phyloP scores from a whole-genome alignment of 53 echinoderm and acorn worm species.

The Holothuria scabra region DNA sequence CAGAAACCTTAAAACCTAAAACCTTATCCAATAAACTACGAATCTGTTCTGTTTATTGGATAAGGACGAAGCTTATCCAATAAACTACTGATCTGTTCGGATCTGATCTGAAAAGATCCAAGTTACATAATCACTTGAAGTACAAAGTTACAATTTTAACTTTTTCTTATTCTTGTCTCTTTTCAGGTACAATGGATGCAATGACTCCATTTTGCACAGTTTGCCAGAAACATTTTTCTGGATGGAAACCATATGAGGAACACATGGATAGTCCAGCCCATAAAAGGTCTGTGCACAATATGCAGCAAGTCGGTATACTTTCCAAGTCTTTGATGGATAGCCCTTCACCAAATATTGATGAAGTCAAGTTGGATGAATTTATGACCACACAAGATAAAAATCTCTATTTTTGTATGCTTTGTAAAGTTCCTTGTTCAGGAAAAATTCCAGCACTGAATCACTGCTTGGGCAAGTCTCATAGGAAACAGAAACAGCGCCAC shows the following conservation, averaged over 20 bases:
- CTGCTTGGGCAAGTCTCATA: slow-evolving; percentile 4
- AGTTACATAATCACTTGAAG: no score
- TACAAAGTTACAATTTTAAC: no score
- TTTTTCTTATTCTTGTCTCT: not conserved
- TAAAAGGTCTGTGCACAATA: not conserved
- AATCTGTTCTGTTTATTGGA: no score
- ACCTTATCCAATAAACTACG: no score
- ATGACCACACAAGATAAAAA: slow-evolving; percentile 28
- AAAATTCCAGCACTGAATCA: slow-evolving; percentile 17
- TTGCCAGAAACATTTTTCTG: slow-evolving; percentile 16
- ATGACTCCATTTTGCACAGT: not conserved
- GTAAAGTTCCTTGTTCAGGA: slow-evolving; percentile 27
- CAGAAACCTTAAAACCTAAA: no score
- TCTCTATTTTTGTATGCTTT: slow-evolving; percentile 15
- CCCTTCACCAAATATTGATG: not conserved
- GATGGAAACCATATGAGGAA: not conserved
- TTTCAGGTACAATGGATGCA: not conserved
- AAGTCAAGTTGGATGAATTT: not conserved
- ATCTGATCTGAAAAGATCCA: no score
- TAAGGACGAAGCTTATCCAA: no score
- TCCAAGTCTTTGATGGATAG: not conserved
- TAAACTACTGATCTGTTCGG: no score
- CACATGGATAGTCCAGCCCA: slow-evolving; percentile 20
- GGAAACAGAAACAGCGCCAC: slow-evolving; percentile 5
- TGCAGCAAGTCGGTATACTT: not conserved